A percentile compares a stretch with the other conserved stretches of the same genome.
phyloP scores from a whole-genome alignment of 2,113 vertebrate species.

The Gallinago paraguaiae region DNA sequence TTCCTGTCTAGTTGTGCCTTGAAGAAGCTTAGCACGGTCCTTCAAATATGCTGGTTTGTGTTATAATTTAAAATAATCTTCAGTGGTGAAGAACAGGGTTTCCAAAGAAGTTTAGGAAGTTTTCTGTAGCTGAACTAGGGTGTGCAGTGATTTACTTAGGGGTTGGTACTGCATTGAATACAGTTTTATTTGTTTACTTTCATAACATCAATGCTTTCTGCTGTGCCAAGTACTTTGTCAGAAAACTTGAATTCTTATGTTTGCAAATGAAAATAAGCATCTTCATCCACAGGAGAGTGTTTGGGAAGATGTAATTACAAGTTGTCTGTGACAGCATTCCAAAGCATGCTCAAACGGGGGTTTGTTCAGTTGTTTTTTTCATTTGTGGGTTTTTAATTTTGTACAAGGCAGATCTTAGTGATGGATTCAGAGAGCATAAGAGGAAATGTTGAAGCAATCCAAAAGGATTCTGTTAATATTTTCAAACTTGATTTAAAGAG shows the following conservation, averaged over 20 bases:
- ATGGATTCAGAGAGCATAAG: background rate
- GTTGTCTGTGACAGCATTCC: background rate
- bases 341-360: background rate
- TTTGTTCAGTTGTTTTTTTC: background rate
- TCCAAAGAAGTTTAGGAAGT: background rate
- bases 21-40: background rate
- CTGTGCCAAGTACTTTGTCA: background rate
- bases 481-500: background rate
- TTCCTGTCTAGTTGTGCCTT: background rate
- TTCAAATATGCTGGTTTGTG: background rate
- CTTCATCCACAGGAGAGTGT: background rate
- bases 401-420: background rate
- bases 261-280: background rate
- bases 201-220: background rate
- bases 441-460: background rate
- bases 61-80: background rate
- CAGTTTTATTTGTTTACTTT: background rate
- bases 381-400: background rate
- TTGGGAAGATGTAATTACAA: background rate
- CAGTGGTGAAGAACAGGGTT: background rate
- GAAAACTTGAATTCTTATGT: background rate
- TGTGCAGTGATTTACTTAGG: background rate
- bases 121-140: background rate
- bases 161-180: background rate
- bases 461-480: background rate